These are phyloP conservation scores for Xylocopa sonorina DNA, from an alignment of 1,140 invertebrate genomes.

Conservation along the genomic window DNA sequence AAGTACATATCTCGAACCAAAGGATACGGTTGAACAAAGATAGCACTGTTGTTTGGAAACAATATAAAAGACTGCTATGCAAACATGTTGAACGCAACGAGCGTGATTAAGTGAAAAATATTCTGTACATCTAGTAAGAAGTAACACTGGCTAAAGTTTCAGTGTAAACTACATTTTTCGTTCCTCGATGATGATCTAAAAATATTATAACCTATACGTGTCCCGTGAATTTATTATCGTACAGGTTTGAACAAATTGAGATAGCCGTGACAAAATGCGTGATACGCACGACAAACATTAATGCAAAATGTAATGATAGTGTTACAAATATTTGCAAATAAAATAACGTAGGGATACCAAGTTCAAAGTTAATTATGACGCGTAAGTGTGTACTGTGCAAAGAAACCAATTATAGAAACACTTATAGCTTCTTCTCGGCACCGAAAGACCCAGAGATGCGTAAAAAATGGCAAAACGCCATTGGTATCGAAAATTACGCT, in stretches of 20 bases:
- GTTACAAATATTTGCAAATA: neutral
- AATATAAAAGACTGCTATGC: neutral
- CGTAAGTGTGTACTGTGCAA: slow-evolving; percentile 78
- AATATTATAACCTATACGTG: slow-evolving; percentile 19
- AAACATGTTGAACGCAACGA: neutral
- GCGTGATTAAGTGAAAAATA: neutral
- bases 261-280: neutral
- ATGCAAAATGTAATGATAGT: neutral
- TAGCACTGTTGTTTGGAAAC: neutral
- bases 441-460: slow-evolving; percentile 76
- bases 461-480: slow-evolving; percentile 76
- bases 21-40: neutral
- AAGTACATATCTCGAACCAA: neutral
- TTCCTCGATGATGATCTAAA: neutral
- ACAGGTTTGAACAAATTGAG: neutral
- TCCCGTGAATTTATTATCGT: neutral
- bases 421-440: slow-evolving; percentile 78
- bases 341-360: neutral
- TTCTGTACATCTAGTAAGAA: neutral
- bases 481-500: slow-evolving; percentile 72
- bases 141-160: neutral
- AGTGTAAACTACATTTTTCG: neutral
- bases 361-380: slow-evolving; percentile 69
- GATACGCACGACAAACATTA: neutral
- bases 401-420: slow-evolving; percentile 78